Conservation (phyloP, 2,113 vertebrate genomes). For the Alces alces region DNA sequence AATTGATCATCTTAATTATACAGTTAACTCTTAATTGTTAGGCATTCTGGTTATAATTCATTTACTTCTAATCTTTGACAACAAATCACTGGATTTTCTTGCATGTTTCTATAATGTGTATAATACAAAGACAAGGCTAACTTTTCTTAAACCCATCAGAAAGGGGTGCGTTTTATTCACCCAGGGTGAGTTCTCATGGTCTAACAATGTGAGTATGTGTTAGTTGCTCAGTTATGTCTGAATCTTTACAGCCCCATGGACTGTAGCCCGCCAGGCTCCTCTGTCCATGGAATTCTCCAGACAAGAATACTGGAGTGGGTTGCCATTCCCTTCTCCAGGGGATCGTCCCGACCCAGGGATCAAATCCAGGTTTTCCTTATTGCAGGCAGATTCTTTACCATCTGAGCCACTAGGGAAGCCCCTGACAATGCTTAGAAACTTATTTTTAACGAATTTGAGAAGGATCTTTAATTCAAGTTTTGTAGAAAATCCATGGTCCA, state of each 20-base stretch:
- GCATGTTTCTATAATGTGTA: conserved; percentile 19
- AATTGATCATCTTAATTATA: conserved; percentile 51
- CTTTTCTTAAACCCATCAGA: not conserved
- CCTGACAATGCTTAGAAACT: not conserved
- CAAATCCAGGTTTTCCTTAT: not conserved
- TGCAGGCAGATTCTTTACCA: not conserved
- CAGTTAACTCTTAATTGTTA: conserved; percentile 15
- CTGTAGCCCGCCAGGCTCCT: not conserved
- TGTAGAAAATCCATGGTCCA: not conserved
- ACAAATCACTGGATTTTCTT: conserved; percentile 44
- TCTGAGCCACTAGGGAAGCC: not conserved
- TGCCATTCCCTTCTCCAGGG: not conserved
- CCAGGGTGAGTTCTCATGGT: not conserved
- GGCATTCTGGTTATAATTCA: conserved; percentile 57
- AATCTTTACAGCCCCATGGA: not conserved
- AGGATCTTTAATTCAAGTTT: not conserved
- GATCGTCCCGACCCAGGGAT: not conserved
- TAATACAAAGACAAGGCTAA: not conserved
- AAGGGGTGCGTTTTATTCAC: not conserved
- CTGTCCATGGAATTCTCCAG: not conserved
- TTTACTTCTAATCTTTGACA: conserved; percentile 60
- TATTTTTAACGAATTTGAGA: not conserved
- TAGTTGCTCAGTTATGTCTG: fast-evolving
- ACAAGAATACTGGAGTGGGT: not conserved
- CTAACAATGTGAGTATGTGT: not conserved